Conservation (phyloP, 2,888 invertebrate genomes). For the Apamea sordens region DNA sequence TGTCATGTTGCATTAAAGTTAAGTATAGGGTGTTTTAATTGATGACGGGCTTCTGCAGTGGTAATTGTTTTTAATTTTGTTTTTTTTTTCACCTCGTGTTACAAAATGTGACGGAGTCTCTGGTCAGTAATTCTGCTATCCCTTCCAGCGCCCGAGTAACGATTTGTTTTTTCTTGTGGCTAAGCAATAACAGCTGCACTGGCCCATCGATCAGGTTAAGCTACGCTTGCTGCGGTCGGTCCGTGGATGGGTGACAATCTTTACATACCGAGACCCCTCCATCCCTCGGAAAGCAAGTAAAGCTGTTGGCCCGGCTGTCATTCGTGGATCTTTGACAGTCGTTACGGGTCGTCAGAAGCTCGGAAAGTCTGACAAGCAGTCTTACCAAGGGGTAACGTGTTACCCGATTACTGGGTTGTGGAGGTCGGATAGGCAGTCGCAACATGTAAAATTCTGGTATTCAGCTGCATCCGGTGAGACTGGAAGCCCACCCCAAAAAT, state of each 20-base stretch:
- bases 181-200: not conserved
- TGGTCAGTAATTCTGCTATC: constrained; percentile 2
- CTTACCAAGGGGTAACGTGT: no score
- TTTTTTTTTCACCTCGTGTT: not conserved
- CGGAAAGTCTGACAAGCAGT: not conserved
- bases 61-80: constrained; percentile 35
- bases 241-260: not conserved
- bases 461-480: no score
- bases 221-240: not conserved
- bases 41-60: constrained; percentile 24
- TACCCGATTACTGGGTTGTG: no score
- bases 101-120: not conserved
- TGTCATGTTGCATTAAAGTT: constrained; percentile 39
- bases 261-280: not conserved
- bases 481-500: not conserved
- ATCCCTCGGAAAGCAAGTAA: not conserved
- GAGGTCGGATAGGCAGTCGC: no score
- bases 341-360: not conserved
- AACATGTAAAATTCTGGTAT: no score
- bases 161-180: not conserved
- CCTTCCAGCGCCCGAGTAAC: not conserved
- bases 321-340: not conserved
- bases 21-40: constrained; percentile 45
- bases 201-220: not conserved
- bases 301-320: not conserved